Evolutionary conservation across 2,113 vertebrate genomes (phyloP), one percentile per base, ranked within the genome.

Genomic region (Varanus komodoensis): DNA sequence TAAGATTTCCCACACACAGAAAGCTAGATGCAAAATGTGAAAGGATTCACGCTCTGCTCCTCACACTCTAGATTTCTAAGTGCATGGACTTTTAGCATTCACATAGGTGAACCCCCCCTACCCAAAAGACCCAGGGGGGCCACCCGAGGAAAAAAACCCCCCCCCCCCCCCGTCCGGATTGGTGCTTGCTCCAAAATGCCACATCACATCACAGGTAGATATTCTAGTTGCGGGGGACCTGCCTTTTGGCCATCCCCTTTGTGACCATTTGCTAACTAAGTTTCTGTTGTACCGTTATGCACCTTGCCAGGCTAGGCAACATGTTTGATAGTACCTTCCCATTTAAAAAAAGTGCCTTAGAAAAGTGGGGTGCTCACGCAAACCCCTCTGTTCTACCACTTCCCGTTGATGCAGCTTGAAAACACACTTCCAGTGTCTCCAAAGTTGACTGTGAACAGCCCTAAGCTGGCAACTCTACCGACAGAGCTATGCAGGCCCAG

Each of bases 401-500:
- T 64, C 69, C 1, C 0, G 1, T 44, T 1, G n/a, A 71, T 25
- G 12, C 0, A 52, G 44, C 9, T 44, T 15, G 48, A 52, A 89
- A 82, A 64, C 52, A 79, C 86, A 79, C 78, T 0, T 0, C 67
- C 27, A 44, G 38, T 74, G 57, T 89, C 57, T 67, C 0, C 0
- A 79, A 50, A 50, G 68, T 14, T 6, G 15, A 38, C 0, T 48
- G 44, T 4, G 38, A 5, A 29, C 52, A 67, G 38, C 11, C 61
- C 73, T n/a, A 1, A 0, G 8, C 71, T 67, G 38, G 2, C 50
- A 87, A 8, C 86, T 29, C 78, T 2, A 0, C 79, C 0, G 0
- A 0, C 0, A 1, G 29, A 6, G 82, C 74, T 21, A 68, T 0
- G 8, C 21, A 77, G 0, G 5, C 69, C 38, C 38, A 44, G 38